Percentiles rank a stretch among this genome's conserved stretches.
Evolutionary conservation across 2,888 invertebrate genomes (phyloP).

Genomic region (Neelides folsomi): DNA sequence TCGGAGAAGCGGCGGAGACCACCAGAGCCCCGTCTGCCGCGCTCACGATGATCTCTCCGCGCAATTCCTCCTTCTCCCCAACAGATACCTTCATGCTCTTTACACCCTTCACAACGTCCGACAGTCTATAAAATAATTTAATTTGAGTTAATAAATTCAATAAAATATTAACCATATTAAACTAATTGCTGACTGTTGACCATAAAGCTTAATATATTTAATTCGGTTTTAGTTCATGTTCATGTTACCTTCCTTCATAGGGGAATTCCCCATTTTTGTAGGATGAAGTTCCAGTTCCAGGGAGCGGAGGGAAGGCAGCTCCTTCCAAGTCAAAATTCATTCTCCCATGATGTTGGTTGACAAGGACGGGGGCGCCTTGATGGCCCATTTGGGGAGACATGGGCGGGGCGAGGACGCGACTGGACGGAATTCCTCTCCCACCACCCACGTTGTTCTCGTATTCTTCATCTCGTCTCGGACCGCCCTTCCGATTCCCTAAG

Average conservation of each 20-base stretch:
- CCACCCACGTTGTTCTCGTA: slow-evolving; percentile 15
- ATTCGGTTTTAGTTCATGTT: too few relatives aligned
- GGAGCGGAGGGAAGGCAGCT: slow-evolving; percentile 65
- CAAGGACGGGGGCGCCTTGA: slow-evolving; percentile 4
- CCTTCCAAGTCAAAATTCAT: slow-evolving; percentile 60
- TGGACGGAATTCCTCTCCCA: slow-evolving; percentile 28
- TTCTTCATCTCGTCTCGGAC: slow-evolving; percentile 22
- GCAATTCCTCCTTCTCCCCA: slow-evolving; percentile 27
- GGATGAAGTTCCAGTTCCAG: slow-evolving; percentile 44
- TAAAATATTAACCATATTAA: too few relatives aligned
- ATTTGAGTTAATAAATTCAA: slow-evolving; percentile 23
- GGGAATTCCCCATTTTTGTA: slow-evolving; percentile 30
- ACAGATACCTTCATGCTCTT: slow-evolving; percentile 43
- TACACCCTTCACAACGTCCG: slow-evolving; percentile 66
- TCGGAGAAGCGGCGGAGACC: slow-evolving; percentile 26
- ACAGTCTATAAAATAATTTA: slow-evolving; percentile 43
- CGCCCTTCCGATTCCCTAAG: slow-evolving; percentile 18
- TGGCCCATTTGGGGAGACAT: slow-evolving; percentile 16
- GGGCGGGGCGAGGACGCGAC: slow-evolving; percentile 17
- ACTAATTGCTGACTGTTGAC: too few relatives aligned
- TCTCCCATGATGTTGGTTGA: slow-evolving; percentile 6
- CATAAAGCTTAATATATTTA: too few relatives aligned
- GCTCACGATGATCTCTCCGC: slow-evolving; percentile 26
- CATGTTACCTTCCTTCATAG: slow-evolving; percentile 29
- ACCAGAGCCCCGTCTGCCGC: slow-evolving; percentile 17